Conservation (phyloP, 2,113 vertebrate genomes). For the Pleuronectes platessa region DNA sequence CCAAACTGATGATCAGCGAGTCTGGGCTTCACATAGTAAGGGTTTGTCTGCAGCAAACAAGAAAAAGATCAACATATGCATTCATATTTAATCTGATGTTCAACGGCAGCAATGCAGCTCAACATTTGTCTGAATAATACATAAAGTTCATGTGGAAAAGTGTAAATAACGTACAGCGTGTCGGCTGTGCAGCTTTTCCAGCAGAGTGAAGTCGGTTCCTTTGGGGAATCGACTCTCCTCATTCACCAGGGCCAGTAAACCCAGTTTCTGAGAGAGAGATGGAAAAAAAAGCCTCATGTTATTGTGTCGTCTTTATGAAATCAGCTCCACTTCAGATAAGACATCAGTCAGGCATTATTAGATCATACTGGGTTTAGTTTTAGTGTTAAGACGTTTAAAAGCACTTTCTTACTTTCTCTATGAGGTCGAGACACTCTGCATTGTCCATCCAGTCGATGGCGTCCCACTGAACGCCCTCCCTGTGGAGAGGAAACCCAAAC, state of each 20-base stretch:
- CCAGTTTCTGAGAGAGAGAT: conserved; percentile 86
- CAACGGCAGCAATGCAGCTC: neutral
- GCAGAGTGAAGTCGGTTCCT: conserved; percentile 92
- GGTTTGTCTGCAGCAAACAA: conserved; percentile 86
- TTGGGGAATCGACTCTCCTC: conserved; percentile 95
- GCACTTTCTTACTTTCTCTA: conserved; percentile 86
- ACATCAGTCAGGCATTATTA: conserved; percentile 13
- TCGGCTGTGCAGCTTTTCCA: conserved; percentile 92
- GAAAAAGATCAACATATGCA: neutral
- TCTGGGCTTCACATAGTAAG: conserved; percentile 91
- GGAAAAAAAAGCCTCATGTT: conserved; percentile 7
- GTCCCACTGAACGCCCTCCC: conserved; percentile 94
- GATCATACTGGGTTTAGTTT: neutral
- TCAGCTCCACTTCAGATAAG: conserved; percentile 3
- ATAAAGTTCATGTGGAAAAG: conserved; percentile 7
- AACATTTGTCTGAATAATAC: neutral
- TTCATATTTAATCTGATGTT: neutral
- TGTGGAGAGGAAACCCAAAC: conserved; percentile 53
- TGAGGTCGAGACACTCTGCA: conserved; percentile 93
- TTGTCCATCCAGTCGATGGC: conserved; percentile 98
- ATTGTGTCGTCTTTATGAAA: conserved; percentile 14
- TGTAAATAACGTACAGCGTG: conserved; percentile 85
- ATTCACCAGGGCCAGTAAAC: conserved; percentile 90
- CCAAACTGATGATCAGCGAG: conserved; percentile 93
- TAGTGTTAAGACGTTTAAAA: neutral